A percentile compares a stretch with the other conserved stretches of the same genome.
These are phyloP conservation scores for Tromatobia lineatoria DNA, from an alignment of 2,888 invertebrate species.

Conservation along the genomic window DNA sequence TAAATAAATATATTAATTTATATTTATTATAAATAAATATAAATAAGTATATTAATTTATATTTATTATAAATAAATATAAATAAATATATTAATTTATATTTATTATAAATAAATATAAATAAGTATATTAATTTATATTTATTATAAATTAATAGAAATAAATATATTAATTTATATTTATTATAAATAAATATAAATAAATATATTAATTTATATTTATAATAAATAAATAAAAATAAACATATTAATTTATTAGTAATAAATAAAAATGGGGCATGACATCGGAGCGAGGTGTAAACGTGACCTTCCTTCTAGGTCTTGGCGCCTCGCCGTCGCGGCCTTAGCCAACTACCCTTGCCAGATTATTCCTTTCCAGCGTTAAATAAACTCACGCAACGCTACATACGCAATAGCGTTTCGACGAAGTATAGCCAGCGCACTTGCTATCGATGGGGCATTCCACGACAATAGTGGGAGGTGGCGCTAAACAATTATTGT, in stretches of 20 bases:
- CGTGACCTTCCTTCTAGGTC: constrained; percentile 69
- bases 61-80: no score
- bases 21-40: no score
- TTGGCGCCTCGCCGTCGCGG: constrained; percentile 56
- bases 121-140: no score
- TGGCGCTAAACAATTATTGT: constrained; percentile 72
- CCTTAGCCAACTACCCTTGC: constrained; percentile 77
- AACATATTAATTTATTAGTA: neutral
- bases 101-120: no score
- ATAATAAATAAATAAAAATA: neutral
- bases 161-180: no score
- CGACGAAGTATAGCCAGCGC: constrained; percentile 28
- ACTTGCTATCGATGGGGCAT: constrained; percentile 26
- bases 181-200: neutral
- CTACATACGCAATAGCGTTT: constrained; percentile 64
- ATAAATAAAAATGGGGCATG: constrained; percentile 50
- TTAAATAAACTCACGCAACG: constrained; percentile 46
- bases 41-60: no score
- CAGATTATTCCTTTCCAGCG: constrained; percentile 50
- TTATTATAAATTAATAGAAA: no score
- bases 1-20: no score
- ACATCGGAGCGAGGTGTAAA: constrained; percentile 25
- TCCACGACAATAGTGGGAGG: constrained; percentile 69
- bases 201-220: neutral
- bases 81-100: no score